Percentiles rank a stretch among this genome's conserved stretches.
phyloP scores from a whole-genome alignment of 2,113 vertebrate species.

The Tylochromis polylepis region DNA sequence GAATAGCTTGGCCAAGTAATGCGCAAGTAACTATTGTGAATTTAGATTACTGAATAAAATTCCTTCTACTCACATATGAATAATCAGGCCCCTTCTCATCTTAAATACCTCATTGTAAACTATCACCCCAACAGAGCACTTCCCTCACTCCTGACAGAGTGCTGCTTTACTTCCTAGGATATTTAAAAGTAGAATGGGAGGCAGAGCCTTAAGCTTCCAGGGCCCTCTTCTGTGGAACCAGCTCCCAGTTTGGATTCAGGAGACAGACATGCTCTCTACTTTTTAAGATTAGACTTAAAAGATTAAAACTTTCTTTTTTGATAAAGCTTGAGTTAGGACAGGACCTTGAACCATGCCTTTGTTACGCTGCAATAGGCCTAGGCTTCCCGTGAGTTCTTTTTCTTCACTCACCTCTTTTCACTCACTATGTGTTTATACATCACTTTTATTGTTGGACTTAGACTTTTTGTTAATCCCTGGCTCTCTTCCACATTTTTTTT shows the following conservation, averaged over 20 bases:
- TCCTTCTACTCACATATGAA: not conserved
- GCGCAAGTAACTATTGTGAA: not conserved
- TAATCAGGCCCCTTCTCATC: not conserved
- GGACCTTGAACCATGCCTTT: not conserved
- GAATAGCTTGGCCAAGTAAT: not conserved
- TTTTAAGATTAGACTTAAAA: not conserved
- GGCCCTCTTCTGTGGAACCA: not conserved
- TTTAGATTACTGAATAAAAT: not conserved
- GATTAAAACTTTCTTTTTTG: not conserved
- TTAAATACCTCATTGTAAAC: not conserved
- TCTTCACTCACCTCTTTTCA: not conserved
- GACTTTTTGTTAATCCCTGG: not conserved
- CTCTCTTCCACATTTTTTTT: not conserved
- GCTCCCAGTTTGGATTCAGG: not conserved
- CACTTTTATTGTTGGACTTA: not conserved
- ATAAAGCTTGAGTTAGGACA: not conserved
- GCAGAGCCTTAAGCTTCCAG: not conserved
- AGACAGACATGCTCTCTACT: not conserved
- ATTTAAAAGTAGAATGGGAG: not conserved
- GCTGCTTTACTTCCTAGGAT: not conserved
- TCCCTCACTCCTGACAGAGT: not conserved
- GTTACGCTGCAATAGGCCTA: not conserved
- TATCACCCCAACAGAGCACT: not conserved
- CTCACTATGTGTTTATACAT: not conserved
- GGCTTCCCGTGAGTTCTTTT: not conserved